These are phyloP conservation scores for Amphiprion ocellaris DNA, from an alignment of 2,113 vertebrate species.

Conservation along the genomic window DNA sequence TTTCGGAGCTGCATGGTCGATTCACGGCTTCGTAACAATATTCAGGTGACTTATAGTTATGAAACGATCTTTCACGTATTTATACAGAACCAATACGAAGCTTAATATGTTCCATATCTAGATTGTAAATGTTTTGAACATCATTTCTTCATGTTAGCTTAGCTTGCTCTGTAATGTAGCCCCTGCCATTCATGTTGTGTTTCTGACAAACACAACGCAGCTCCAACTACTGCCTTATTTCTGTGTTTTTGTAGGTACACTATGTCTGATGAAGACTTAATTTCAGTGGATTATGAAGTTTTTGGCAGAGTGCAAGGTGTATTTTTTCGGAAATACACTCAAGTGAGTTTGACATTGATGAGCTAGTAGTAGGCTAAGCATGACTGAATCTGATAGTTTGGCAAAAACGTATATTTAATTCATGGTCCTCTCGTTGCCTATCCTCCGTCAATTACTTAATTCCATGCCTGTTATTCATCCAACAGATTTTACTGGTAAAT, in stretches of 20 bases:
- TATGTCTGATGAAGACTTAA: conserved; percentile 87
- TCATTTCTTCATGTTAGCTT: conserved; percentile 2
- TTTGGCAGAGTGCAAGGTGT: conserved; percentile 94
- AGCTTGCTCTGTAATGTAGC: background rate
- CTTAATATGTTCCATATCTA: background rate
- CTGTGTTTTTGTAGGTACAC: conserved; percentile 45
- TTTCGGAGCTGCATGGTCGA: background rate
- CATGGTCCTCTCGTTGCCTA: no score
- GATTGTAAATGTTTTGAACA: background rate
- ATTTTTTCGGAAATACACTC: conserved; percentile 96
- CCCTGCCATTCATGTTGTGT: background rate
- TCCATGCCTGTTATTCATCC: no score
- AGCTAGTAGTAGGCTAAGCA: no score
- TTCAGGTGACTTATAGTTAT: conserved; percentile 44
- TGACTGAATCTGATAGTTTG: no score
- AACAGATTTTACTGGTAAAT: no score
- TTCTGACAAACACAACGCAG: background rate
- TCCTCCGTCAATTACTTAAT: no score
- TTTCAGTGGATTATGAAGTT: conserved; percentile 94
- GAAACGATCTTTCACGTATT: rapidly evolving
- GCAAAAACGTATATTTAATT: no score
- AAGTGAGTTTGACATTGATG: conserved; percentile 82
- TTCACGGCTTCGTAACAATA: background rate
- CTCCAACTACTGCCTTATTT: conserved; percentile 16
- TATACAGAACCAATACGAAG: rapidly evolving